phyloP scores from a whole-genome alignment of 2,888 invertebrate species.

The Serripes groenlandicus region DNA sequence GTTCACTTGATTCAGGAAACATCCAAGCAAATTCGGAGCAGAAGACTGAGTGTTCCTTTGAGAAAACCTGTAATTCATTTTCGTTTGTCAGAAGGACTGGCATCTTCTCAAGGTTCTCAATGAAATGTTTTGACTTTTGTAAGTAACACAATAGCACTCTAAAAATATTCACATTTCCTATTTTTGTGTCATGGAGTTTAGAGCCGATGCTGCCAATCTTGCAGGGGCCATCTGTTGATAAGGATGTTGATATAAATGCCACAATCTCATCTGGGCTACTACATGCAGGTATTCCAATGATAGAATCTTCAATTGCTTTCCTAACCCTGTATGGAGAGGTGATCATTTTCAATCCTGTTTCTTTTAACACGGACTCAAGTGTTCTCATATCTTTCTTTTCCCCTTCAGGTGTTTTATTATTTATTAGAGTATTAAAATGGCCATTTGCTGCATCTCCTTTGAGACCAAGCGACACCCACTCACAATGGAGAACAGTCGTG shows the following conservation, averaged over 20 bases:
- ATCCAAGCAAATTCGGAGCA: conserved; percentile 6
- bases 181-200: not conserved
- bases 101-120: not conserved
- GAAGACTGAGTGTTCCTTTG: not conserved
- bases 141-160: conserved; percentile 1
- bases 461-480: conserved; percentile 18
- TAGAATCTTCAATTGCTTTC: not conserved
- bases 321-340: conserved; percentile 1
- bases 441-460: not conserved
- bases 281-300: not conserved
- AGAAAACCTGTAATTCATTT: conserved; percentile 1
- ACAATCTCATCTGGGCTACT: conserved; percentile 10
- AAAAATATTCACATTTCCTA: not conserved
- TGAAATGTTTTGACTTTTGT: not conserved
- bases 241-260: conserved; percentile 11
- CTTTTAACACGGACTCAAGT: conserved; percentile 16
- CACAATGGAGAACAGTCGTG: not conserved
- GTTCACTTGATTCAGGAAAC: conserved; percentile 1
- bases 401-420: too few species aligned
- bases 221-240: conserved; percentile 1
- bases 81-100: not conserved
- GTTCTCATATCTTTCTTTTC: not conserved
- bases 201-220: not conserved
- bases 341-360: conserved; percentile 30
- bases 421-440: conserved; percentile 14